phyloP scores from a whole-genome alignment of 2,888 invertebrate genomes.

The Morpho achilles region DNA sequence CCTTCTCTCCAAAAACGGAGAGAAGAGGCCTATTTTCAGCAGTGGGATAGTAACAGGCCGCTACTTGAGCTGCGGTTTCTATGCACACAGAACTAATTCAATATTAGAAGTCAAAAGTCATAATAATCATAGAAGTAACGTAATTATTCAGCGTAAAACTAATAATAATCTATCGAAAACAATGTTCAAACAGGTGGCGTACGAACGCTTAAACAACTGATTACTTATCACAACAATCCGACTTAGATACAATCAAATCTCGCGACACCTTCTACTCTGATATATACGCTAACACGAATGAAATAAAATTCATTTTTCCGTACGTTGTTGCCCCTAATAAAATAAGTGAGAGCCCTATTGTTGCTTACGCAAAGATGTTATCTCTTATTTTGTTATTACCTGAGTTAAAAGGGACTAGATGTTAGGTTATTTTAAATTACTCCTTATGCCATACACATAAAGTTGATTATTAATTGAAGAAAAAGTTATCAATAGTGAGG shows the following conservation, averaged over 20 bases:
- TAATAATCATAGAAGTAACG: conserved; percentile 23
- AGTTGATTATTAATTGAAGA: conserved; percentile 21
- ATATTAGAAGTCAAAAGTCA: background rate
- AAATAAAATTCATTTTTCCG: conserved; percentile 35
- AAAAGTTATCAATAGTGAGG: conserved; percentile 20
- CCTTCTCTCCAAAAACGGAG: too few species aligned
- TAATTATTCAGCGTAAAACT: conserved; percentile 20
- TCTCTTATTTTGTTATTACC: conserved; percentile 75
- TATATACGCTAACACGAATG: conserved; percentile 28
- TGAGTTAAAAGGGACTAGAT: conserved; percentile 56
- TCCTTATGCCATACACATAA: conserved; percentile 28
- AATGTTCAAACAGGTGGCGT: conserved; percentile 49
- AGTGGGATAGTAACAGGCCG: too few species aligned
- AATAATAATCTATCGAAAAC: conserved; percentile 9
- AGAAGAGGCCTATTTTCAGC: too few species aligned
- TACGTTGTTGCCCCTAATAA: conserved; percentile 42
- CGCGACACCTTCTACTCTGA: conserved; percentile 26
- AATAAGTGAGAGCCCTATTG: conserved; percentile 69
- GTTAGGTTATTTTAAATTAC: conserved; percentile 18
- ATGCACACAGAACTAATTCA: background rate
- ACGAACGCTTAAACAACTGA: conserved; percentile 56
- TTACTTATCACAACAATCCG: conserved; percentile 63
- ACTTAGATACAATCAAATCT: conserved; percentile 54
- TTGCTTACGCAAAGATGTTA: conserved; percentile 74
- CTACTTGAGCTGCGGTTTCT: too few species aligned